Evolutionary conservation across 2,113 vertebrate species (phyloP), one percentile per base, ranked within the genome.

Genomic region (Nipponia nippon): DNA sequence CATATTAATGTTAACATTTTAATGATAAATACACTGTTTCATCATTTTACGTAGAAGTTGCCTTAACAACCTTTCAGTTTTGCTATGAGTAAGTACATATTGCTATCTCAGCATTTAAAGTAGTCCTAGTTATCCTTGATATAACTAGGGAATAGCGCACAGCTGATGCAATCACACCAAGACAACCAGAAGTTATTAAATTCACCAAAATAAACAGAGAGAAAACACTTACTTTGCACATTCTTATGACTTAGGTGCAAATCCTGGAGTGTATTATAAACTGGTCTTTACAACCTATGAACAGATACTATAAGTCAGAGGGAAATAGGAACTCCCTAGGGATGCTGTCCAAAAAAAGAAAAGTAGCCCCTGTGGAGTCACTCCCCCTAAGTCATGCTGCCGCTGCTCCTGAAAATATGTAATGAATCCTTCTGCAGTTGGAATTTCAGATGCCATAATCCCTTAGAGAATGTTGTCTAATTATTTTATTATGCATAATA

Each of bases 401-500:
- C 0, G 6, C 63, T 22, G 58, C 83, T 79, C 89, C 93, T 90
- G 89, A 72, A 32, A 89, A 26, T 40, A 89, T 20, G 82, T 83
- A 95, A 96, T 91, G 95, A 97, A 89, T 93, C 82, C 93, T 66
- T 62, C n/a, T 58, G 32, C 71, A 84, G 19, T 6, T 84, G 58
- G 84, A 96, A 92, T 83, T 95, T 90, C 90, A 86, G 70, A 92
- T 59, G 73, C 82, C 90, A 86, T 78, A 91, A 88, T 84, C 84
- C 55, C 86, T 84, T 79, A 78, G 58, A 77, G 85, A 92, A 91
- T 47, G 77, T 85, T 90, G 70, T 90, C 78, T 97, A 94, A 93
- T 92, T 97, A 96, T 84, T 93, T 92, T 95, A 94, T 92, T 90
- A 97, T 89, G 81, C 92, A 92, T 92, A 95, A 97, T 89, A 97